Evolutionary conservation across 2,888 invertebrate species (phyloP), one percentile per base, ranked within the genome.

Genomic region (Leptinotarsa rubiginosa): DNA sequence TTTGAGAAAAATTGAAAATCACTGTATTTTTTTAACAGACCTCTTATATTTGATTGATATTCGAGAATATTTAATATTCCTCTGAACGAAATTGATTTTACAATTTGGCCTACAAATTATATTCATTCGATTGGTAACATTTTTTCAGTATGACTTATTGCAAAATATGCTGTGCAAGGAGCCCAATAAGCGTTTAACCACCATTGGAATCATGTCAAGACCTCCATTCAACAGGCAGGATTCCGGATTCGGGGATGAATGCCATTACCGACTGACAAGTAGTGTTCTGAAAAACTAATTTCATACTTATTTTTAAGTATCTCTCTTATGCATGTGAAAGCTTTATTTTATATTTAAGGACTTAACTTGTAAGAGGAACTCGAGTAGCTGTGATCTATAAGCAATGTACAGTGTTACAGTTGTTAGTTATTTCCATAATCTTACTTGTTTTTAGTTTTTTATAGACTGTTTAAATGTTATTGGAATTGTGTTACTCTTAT

Each of bases 101-200:
- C 31, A 4, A 31, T 7, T 31, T 31, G 1, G 10, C 10, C 31
- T 31, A 31, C 7, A 10, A 10, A 10, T 31, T 10, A 31, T 31
- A 31, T 31, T 31, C 31, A 7, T 31, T 31, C 10, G 0, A 31
- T 31, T 7, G 10, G 31, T 31, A 31, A 10, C 31, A 31, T 31
- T 31, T 87, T 83, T 83, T 65, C 87, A 96, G 95, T 91, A 91
- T 85, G 88, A 91, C 3, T 89, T 97, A 73, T 89, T 97, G 13
- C 91, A 91, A 78, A 87, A 92, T 85, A 96, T 97, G 95, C 88
- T 97, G 59, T 93, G 95, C 76, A 87, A 90, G 4, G 89, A 92
- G 74, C 96, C 97, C 0, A 88, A 89, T 4, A 89, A 90, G 75
- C 90, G 97, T 2, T 96, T 97, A 18, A 93, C 94, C 1, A 94